Evolutionary conservation across 2,113 vertebrate genomes (phyloP), one percentile per base, ranked within the genome.

Genomic region (Elaphurus davidianus): DNA sequence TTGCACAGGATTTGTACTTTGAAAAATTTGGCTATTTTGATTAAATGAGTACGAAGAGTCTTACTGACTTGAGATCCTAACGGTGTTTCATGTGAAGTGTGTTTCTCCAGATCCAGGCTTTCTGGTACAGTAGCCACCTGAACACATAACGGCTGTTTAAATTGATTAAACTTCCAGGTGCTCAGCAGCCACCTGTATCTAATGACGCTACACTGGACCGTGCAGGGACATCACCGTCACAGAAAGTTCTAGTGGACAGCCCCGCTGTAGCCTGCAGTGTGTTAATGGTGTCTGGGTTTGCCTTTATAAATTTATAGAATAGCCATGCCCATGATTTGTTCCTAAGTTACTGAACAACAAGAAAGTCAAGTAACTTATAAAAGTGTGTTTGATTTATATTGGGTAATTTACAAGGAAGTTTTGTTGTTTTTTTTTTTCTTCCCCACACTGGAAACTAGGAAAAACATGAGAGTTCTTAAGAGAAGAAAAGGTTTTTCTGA

Each of bases 201-300:
- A 0, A 11, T 0, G 21, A 43, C 21, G 0, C 19, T 7, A 3
- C 3, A 0, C 3, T 3, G 33, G 67, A 15, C 5, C 3, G 15
- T 0, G 16, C 28, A 1, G 21, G 0, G 2, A 17, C 2, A 40
- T 21, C 19, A 0, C 55, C 10, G 0, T 6, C 1, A 17, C 27
- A 12, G 82, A 30, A n/a, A 12, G 78, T 16, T 7, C 45, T 30
- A 1, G 28, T 0, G 47, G 43, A 16, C 3, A 0, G 7, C 5
- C 9, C 45, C 57, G n/a, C 78, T 25, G 30, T 21, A 4, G 23
- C 43, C 30, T 7, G 27, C 30, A 2, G 47, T 3, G 50, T n/a
- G 67, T 52, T 9, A 6, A 7, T 25, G 52, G 59, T 50, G 30
- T 33, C n/a, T 11, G 0, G 5, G 33, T 45, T 55, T 88, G 85